Evolutionary conservation across 37 sponge, comb jelly and placozoan species (phyloP), one percentile per base, ranked within the genome.

Genomic region (Dysidea cf. avara): DNA sequence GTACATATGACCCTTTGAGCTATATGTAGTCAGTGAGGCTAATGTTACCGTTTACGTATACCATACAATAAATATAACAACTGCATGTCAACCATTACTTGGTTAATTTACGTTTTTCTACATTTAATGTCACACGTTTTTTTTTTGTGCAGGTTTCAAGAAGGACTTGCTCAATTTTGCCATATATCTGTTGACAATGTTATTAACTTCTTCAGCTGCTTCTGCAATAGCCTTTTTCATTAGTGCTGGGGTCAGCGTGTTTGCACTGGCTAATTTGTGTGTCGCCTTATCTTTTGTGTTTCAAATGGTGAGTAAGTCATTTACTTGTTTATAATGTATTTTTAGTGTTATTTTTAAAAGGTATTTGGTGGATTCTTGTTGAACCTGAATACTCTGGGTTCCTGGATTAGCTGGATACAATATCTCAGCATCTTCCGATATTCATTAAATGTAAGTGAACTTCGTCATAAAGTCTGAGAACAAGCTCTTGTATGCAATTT

Each of bases 331-430:
- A n/a, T n/a, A 0, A 20, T 39, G 7, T 53, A 30, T 21, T 54
- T 53, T 14, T n/a, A n/a, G n/a, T n/a, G n/a, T n/a, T n/a, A 2
- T 34, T 13, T 59, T 65, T n/a, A 39, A 22, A 66, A 89, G 90
- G 34, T 92, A 47, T 92, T 92, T 83, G 93, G 88, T 40, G 93
- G 93, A 12, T 76, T 92, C 30, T 66, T 92, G 29, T 46, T 92
- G 1, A 71, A 83, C 47, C 48, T 87, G 35, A 38, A 51, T 4
- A 60, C 83, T 21, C 76, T 92, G 6, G 81, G 85, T 37, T 49
- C 11, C 0, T 87, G 85, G 87, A 43, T 92, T 20, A 59, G 59
- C 16, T 92, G 93, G 93, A 12, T 92, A 22, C 64, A 87, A 74
- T 92, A 84, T 61, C 50, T 88, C 62, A 86, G 87, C 51, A 26